Base-by-base conservation (phyloP, 92 coral and sea anemone species). In the Micromussa lordhowensis region DNA sequence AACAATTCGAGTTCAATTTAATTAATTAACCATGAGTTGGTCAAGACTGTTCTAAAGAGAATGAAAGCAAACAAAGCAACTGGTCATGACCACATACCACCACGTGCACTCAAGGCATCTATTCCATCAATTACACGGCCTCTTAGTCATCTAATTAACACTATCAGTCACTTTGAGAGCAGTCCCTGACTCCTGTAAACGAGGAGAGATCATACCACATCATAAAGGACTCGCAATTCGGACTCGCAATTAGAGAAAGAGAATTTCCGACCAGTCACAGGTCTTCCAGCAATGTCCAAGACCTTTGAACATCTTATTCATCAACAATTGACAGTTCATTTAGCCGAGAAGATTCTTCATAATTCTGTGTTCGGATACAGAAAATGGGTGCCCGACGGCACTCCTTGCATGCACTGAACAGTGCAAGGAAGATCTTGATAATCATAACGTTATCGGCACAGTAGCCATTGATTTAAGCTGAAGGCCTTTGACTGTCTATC, bases 71-170 rank as follows among this genome's bases (percentile, higher is more conserved):
- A 40, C 6, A 40, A 40, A 40, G 48, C 48, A 40, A 40, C 48
- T 40, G 48, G 48, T 40, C 48, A 40, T 40, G 48, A 40, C 48
- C 48, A 40, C 48, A 40, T 40, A 5, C 48, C 48, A 40, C 95
- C 91, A 59, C 84, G 88, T 61, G 88, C 87, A 17, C 68, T 86
- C 59, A 91, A 91, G 88, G 84, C 69, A 22, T 86, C 92, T 16
- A 80, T 84, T 38, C 68, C 68, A 59, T 5, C 68, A 78, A 28
- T 78, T 51, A 78, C 82, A 78, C 82, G 66, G 49, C 88, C 82
- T 48, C 81, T 85, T 58, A 58, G 81, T 73, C 59, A 75, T 49
- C 22, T 76, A 34, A n/a, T n/a, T 36, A 36, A 36, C 5, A 36
- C 40, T 5, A 36, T 36, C 40, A 36, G n/a, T 36, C 40, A 36